phyloP scores from a whole-genome alignment of 1,140 invertebrate species.

The Chironomus tepperi region DNA sequence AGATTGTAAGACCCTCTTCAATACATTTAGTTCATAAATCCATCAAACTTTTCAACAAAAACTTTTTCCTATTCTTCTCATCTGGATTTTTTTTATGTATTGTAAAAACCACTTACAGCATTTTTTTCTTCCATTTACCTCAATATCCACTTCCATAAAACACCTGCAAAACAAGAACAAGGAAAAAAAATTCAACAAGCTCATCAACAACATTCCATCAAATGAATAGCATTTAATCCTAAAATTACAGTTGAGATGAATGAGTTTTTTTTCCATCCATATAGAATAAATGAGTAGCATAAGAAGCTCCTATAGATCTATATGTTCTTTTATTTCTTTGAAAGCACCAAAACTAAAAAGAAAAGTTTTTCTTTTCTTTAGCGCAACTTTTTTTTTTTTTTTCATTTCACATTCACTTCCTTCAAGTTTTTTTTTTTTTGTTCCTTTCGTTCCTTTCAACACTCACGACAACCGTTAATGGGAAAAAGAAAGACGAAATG shows the following conservation, averaged over 20 bases:
- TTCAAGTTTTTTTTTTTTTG: background rate
- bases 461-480: background rate
- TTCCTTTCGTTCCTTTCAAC: background rate
- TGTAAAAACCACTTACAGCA: too few species aligned
- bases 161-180: background rate
- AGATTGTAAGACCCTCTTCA: too few species aligned
- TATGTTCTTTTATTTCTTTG: background rate
- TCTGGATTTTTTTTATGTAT: too few species aligned
- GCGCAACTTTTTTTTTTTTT: too few species aligned
- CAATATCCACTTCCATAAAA: background rate
- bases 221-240: background rate
- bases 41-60: too few species aligned
- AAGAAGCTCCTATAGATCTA: background rate
- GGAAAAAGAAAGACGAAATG: background rate
- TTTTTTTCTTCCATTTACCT: too few species aligned
- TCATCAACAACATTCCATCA: slow-evolving; percentile 12
- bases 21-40: too few species aligned
- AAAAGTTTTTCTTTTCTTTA: background rate
- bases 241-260: slow-evolving; percentile 1
- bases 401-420: background rate
- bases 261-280: background rate
- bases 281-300: too few species aligned
- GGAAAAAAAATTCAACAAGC: slow-evolving; percentile 3
- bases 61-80: too few species aligned
- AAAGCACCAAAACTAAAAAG: background rate